These are phyloP conservation scores for Chalcis sispes DNA, from an alignment of 2,888 invertebrate genomes.

Conservation along the genomic window DNA sequence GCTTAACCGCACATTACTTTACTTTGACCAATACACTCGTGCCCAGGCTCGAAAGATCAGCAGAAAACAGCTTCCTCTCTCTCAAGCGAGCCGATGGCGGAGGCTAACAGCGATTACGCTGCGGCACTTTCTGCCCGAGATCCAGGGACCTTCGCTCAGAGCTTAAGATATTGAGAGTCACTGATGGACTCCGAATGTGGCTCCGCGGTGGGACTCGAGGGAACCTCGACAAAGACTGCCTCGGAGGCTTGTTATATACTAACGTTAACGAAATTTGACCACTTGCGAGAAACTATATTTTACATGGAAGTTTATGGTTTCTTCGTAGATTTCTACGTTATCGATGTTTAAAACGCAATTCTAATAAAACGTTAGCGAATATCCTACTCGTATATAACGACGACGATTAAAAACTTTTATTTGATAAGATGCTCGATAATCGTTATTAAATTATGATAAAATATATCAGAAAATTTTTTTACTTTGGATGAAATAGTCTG, in stretches of 20 bases:
- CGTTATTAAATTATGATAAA: too few relatives aligned
- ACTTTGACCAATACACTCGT: conserved; percentile 49
- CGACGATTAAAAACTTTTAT: too few relatives aligned
- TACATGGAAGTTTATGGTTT: too few relatives aligned
- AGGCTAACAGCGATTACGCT: conserved; percentile 43
- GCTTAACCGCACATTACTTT: conserved; percentile 30
- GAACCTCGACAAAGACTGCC: background rate
- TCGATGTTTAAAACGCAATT: too few relatives aligned
- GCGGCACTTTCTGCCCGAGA: conserved; percentile 50
- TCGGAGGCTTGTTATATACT: conserved; percentile 16
- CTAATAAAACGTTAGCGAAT: too few relatives aligned
- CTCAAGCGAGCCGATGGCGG: conserved; percentile 25
- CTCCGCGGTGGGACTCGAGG: conserved; percentile 49
- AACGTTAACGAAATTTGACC: conserved; percentile 12
- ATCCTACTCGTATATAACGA: too few relatives aligned
- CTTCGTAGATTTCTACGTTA: too few relatives aligned
- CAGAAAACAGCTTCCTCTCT: conserved; percentile 30
- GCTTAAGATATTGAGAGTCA: conserved; percentile 17
- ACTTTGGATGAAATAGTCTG: too few relatives aligned
- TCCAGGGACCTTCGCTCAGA: conserved; percentile 54
- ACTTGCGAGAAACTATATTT: conserved; percentile 33
- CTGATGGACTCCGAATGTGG: conserved; percentile 22
- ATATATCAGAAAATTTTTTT: too few relatives aligned
- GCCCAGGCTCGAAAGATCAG: conserved; percentile 37
- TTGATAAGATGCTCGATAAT: too few relatives aligned